Percentiles rank a stretch among this genome's conserved stretches.
These are phyloP conservation scores for Eurystomus gularis DNA, from an alignment of 2,113 vertebrate species.

Conservation along the genomic window DNA sequence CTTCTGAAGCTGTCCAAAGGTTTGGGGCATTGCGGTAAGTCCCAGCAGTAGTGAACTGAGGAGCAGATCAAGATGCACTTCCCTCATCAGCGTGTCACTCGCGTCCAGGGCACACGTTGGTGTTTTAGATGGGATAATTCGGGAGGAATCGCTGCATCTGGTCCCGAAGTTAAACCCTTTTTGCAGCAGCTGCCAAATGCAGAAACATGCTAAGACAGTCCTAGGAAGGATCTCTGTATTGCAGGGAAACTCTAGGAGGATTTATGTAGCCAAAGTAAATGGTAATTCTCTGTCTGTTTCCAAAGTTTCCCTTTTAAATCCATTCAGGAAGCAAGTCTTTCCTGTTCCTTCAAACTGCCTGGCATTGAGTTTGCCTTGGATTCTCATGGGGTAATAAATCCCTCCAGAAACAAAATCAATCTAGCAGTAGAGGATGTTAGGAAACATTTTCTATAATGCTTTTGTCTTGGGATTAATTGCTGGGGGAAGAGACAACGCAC, in stretches of 20 bases:
- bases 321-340: background rate
- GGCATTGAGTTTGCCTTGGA: background rate
- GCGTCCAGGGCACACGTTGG: fast-evolving
- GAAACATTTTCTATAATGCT: background rate
- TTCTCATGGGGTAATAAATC: background rate
- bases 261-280: background rate
- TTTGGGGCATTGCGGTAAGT: background rate
- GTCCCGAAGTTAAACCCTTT: background rate
- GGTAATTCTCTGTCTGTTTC: background rate
- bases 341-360: background rate
- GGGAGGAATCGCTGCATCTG: background rate
- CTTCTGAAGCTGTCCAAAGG: background rate
- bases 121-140: fast-evolving
- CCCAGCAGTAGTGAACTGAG: background rate
- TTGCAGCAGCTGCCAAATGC: background rate
- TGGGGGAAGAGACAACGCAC: background rate
- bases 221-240: background rate
- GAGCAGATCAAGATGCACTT: background rate
- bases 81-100: fast-evolving
- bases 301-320: background rate
- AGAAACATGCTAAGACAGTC: background rate
- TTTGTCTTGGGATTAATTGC: background rate
- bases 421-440: background rate
- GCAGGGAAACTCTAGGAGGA: background rate
- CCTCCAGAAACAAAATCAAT: background rate